phyloP scores from a whole-genome alignment of 1,140 invertebrate species.

The Neotoxoptera formosana region DNA sequence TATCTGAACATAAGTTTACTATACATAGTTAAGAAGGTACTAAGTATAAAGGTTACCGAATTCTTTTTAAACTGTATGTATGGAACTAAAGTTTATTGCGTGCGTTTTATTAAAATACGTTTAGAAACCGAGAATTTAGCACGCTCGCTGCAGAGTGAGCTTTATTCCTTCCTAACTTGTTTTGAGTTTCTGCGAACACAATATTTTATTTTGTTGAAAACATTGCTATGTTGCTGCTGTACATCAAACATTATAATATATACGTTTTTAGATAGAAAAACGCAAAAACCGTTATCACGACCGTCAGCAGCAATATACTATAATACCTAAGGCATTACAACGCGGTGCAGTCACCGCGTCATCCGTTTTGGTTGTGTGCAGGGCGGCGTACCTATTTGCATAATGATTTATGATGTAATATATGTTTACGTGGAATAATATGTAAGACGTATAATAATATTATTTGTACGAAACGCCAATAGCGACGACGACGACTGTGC shows the following conservation, averaged over 20 bases:
- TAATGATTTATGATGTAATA: conserved; percentile 15
- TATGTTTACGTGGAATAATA: background rate
- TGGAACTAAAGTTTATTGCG: too few species aligned
- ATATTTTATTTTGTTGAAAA: background rate
- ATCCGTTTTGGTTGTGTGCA: background rate
- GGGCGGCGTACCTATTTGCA: background rate
- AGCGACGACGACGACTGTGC: background rate
- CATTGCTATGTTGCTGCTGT: background rate
- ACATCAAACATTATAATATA: background rate
- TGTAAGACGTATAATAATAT: background rate
- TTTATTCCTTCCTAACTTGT: too few species aligned
- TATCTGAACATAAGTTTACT: too few species aligned
- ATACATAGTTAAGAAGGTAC: too few species aligned
- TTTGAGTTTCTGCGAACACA: background rate
- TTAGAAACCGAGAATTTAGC: too few species aligned
- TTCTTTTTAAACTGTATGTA: too few species aligned
- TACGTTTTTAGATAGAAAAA: background rate
- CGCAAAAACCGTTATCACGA: background rate
- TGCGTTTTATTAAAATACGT: too few species aligned
- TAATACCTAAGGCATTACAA: background rate
- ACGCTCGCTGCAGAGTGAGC: too few species aligned
- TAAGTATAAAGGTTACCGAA: too few species aligned
- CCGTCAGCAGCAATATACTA: too few species aligned
- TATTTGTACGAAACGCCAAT: background rate
- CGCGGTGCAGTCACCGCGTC: background rate